phyloP scores from a whole-genome alignment of 2,888 invertebrate genomes.

The Agonopterix subpropinquella region DNA sequence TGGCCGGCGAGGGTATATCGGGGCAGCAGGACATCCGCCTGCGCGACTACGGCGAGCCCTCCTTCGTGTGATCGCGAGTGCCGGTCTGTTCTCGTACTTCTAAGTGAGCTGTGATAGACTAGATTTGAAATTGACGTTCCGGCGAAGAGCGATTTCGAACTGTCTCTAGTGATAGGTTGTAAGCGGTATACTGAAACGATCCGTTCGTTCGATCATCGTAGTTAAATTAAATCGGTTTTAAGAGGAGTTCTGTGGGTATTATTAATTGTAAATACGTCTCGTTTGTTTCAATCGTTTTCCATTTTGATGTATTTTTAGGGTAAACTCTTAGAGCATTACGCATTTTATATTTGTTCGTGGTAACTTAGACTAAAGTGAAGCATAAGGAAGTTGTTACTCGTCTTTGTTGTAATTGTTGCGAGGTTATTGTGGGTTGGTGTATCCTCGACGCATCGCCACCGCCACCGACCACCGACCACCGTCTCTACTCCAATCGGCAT shows the following conservation, averaged over 20 bases:
- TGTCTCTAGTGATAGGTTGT: constrained; percentile 54
- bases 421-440: constrained; percentile 37
- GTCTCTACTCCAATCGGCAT: constrained; percentile 3
- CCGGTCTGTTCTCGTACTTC: constrained; percentile 36
- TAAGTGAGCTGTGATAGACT: constrained; percentile 71
- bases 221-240: constrained; percentile 38
- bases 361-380: constrained; percentile 43
- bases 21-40: constrained; percentile 18
- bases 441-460: constrained; percentile 14
- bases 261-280: constrained; percentile 57
- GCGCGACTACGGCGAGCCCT: constrained; percentile 20
- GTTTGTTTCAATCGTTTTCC: constrained; percentile 62
- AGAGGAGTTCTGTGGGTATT: constrained; percentile 60
- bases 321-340: constrained; percentile 52
- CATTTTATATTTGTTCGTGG: constrained; percentile 66
- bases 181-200: constrained; percentile 44
- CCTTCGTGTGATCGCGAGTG: constrained; percentile 23
- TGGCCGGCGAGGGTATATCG: constrained; percentile 33
- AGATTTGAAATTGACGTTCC: constrained; percentile 51
- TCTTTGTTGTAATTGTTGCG: constrained; percentile 47
- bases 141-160: constrained; percentile 34
- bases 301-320: constrained; percentile 71
- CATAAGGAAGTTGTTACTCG: constrained; percentile 52
- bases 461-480: constrained; percentile 17
- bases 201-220: constrained; percentile 34